Conservation (phyloP, 2,888 invertebrate species). For the Drosophila atroscutellata region DNA sequence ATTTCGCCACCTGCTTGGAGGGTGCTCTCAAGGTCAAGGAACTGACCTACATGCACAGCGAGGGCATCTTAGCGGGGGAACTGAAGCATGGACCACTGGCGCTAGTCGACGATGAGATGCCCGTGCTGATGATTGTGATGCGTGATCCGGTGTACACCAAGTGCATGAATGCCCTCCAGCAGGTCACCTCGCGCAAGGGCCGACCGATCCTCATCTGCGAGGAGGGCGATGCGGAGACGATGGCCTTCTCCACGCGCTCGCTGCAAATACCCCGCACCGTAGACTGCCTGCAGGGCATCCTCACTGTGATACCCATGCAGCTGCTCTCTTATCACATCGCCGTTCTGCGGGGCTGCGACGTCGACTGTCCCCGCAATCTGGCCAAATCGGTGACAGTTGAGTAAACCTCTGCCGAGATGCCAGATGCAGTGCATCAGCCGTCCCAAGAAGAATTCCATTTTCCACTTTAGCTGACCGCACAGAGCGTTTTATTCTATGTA, state of each 20-base stretch:
- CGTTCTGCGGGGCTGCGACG: constrained; percentile 96
- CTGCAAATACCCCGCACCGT: constrained; percentile 97
- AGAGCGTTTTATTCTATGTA: constrained; percentile 25
- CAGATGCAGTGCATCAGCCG: background rate
- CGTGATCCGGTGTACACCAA: constrained; percentile 97
- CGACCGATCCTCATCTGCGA: constrained; percentile 97
- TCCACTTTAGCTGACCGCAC: constrained; percentile 43
- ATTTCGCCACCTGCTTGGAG: constrained; percentile 99
- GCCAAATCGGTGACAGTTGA: constrained; percentile 99
- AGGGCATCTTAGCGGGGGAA: constrained; percentile 99
- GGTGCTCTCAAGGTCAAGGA: constrained; percentile 99
- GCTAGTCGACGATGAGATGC: constrained; percentile 98
- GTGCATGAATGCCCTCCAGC: constrained; percentile 99
- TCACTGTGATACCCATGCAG: constrained; percentile 99
- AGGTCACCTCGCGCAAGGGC: constrained; percentile 96
- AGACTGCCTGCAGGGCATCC: constrained; percentile 96
- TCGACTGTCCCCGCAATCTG: constrained; percentile 98
- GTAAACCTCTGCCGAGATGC: constrained; percentile 83
- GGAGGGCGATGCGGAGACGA: constrained; percentile 94
- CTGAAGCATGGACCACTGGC: constrained; percentile 99
- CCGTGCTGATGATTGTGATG: constrained; percentile 98
- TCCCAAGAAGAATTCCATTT: constrained; percentile 58
- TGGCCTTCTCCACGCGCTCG: constrained; percentile 89
- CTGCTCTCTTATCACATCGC: constrained; percentile 99
- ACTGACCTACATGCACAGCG: constrained; percentile 99